Evolutionary conservation across 2,113 vertebrate genomes (phyloP).

Genomic region (Paradoxurus hermaphroditus): DNA sequence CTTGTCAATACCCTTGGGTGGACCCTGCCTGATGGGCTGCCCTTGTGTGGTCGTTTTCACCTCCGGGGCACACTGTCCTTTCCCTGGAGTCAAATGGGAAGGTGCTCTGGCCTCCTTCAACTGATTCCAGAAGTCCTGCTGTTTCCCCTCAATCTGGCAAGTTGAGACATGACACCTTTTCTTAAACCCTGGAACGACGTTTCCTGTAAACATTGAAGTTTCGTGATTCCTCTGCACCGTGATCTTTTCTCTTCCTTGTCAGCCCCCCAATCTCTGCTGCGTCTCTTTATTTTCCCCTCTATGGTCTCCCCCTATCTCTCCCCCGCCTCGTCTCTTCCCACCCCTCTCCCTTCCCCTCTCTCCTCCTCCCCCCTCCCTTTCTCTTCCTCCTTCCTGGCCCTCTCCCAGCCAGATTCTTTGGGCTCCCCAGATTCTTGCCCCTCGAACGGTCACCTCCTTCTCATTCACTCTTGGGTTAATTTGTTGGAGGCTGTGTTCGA

Average conservation of each 20-base stretch:
- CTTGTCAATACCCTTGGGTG: not conserved
- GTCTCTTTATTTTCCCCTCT: not conserved
- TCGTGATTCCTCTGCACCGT: not conserved
- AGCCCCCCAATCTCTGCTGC: not conserved
- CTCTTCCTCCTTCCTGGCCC: not conserved
- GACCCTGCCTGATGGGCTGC: not conserved
- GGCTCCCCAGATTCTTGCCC: not conserved
- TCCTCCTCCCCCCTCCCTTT: too few species aligned
- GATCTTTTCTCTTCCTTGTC: not conserved
- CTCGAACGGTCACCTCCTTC: not conserved
- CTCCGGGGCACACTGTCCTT: not conserved
- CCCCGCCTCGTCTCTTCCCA: not conserved
- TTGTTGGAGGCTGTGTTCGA: constrained; percentile 17
- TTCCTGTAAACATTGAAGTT: not conserved
- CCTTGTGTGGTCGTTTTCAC: not conserved
- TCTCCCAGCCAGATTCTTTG: accelerated
- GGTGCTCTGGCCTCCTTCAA: not conserved
- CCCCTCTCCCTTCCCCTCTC: not conserved
- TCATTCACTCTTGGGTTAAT: not conserved
- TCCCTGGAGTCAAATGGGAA: not conserved
- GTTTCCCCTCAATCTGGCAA: not conserved
- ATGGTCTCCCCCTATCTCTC: not conserved
- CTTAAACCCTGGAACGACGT: not conserved
- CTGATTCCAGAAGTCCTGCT: not conserved
- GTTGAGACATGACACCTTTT: not conserved